Conservation (phyloP, 2,113 vertebrate genomes). For the Hypocryptadius cinnamomeus region DNA sequence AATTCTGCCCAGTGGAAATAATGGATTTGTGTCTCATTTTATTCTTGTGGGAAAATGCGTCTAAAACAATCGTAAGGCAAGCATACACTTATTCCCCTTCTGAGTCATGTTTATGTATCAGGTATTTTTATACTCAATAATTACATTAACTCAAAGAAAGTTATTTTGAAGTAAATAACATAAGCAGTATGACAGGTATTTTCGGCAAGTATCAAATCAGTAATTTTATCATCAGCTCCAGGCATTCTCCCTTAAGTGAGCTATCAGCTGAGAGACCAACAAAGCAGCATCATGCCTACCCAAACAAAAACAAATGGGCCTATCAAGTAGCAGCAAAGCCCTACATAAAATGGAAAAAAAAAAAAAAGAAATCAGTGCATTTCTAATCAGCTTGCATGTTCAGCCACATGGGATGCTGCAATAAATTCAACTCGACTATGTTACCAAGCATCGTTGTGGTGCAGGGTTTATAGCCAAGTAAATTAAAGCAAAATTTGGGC, state of each 20-base stretch:
- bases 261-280: background rate
- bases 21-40: background rate
- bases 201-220: background rate
- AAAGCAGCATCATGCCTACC: background rate
- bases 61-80: background rate
- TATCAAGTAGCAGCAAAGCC: background rate
- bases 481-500: background rate
- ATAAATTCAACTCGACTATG: background rate
- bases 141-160: background rate
- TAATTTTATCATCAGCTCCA: background rate
- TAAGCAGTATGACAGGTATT: background rate
- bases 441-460: background rate
- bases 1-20: background rate
- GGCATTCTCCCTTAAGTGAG: background rate
- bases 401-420: background rate
- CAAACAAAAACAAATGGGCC: background rate
- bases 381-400: background rate
- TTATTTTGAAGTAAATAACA: background rate
- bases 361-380: background rate
- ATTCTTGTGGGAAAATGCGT: background rate
- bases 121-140: background rate
- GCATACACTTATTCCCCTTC: background rate
- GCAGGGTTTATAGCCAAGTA: background rate
- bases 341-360: background rate
- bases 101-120: background rate